These are phyloP conservation scores for Acanthaster planci DNA, from an alignment of 35 echinoderm and acorn worm species.

Conservation along the genomic window DNA sequence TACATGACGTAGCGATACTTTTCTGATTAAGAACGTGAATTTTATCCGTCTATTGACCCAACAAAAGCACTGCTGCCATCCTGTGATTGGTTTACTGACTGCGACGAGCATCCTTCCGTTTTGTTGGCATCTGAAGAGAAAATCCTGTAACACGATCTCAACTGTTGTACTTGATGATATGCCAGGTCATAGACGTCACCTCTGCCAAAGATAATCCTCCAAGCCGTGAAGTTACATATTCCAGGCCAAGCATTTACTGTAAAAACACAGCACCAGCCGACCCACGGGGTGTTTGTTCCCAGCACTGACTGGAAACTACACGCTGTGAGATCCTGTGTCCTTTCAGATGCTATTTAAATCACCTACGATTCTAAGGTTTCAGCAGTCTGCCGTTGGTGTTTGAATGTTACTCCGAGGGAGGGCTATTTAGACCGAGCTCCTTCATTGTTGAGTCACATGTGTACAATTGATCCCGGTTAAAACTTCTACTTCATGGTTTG, in stretches of 20 bases:
- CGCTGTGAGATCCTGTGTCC: not conserved
- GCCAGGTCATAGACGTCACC: not conserved
- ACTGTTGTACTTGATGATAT: not conserved
- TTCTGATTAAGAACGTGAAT: not conserved
- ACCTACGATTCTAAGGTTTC: not conserved
- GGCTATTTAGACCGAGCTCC: not conserved
- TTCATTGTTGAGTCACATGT: not conserved
- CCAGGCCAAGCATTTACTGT: not conserved
- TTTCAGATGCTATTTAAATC: constrained; percentile 1
- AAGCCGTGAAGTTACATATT: not conserved
- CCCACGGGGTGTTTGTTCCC: not conserved
- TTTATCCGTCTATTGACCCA: not conserved
- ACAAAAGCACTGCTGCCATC: not conserved
- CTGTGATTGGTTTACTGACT: not conserved
- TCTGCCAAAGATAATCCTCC: not conserved
- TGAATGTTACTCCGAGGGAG: constrained; percentile 1
- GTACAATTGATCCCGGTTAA: not conserved
- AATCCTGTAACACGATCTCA: not conserved
- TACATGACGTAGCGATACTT: not conserved
- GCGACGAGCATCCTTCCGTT: not conserved
- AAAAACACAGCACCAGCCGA: not conserved
- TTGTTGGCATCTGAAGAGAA: not conserved
- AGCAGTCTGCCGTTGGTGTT: not conserved
- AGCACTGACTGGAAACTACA: not conserved
- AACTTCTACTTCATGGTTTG: not conserved